These are phyloP conservation scores for Zaprionus taronus DNA, from an alignment of 1,140 invertebrate species.

Conservation along the genomic window DNA sequence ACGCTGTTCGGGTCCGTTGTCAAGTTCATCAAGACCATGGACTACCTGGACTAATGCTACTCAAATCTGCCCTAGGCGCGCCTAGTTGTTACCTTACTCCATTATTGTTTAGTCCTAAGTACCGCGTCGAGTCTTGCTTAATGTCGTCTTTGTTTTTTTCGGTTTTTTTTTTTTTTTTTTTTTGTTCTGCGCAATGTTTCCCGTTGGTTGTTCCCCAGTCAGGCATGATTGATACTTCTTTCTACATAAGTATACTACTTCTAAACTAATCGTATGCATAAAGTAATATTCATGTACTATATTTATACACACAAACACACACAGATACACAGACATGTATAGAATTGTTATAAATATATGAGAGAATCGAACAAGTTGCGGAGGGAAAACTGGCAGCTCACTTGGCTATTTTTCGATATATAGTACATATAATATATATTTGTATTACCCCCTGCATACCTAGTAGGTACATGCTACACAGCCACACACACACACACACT, in stretches of 20 bases:
- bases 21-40: slow-evolving; percentile 99
- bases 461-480: slow-evolving; percentile 29
- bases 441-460: slow-evolving; percentile 33
- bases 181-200: slow-evolving; percentile 5
- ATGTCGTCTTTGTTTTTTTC: not conserved
- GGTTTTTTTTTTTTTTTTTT: not conserved
- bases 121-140: slow-evolving; percentile 14
- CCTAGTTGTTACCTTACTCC: slow-evolving; percentile 32
- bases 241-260: not conserved
- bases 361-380: slow-evolving; percentile 5
- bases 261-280: not conserved
- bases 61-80: slow-evolving; percentile 5
- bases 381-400: slow-evolving; percentile 5
- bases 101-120: slow-evolving; percentile 35
- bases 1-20: slow-evolving; percentile 98
- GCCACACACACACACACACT: slow-evolving; percentile 21
- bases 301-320: not conserved
- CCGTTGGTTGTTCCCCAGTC: slow-evolving; percentile 17
- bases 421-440: slow-evolving; percentile 34
- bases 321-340: not conserved
- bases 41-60: slow-evolving; percentile 69
- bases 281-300: not conserved
- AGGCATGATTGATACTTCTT: not conserved
- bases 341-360: slow-evolving; percentile 15
- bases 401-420: slow-evolving; percentile 37